These are phyloP conservation scores for Halcyon badia DNA, from an alignment of 2,797 vertebrate species.

Conservation along the genomic window DNA sequence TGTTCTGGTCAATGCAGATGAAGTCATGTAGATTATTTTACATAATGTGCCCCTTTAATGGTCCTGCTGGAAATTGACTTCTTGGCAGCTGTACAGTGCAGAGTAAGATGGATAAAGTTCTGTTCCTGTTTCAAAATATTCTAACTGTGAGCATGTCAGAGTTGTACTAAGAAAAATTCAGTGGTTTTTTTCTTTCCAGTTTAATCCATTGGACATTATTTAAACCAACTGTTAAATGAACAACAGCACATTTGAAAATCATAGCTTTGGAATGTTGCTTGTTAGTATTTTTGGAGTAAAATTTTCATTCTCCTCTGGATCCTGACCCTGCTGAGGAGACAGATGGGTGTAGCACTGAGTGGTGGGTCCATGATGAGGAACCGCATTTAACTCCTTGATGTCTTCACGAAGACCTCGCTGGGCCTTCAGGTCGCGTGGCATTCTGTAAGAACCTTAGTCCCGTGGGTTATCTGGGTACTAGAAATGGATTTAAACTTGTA, in stretches of 20 bases:
- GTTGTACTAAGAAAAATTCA: not conserved
- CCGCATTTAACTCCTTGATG: not conserved
- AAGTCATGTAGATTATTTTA: slow-evolving; percentile 50
- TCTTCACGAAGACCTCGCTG: not conserved
- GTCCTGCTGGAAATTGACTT: slow-evolving; percentile 32
- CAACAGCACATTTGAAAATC: not conserved
- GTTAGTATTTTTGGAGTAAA: not conserved
- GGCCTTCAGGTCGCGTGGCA: not conserved
- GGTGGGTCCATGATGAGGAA: not conserved
- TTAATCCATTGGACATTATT: not conserved
- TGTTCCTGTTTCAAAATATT: slow-evolving; percentile 6
- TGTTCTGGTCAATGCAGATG: slow-evolving; percentile 37
- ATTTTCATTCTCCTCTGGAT: not conserved
- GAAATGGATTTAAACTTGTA: not conserved
- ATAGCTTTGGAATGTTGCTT: not conserved
- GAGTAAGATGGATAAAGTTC: slow-evolving; percentile 6
- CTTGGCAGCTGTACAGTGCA: slow-evolving; percentile 34
- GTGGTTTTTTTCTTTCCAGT: not conserved
- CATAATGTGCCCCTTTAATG: slow-evolving; percentile 19
- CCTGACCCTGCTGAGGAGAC: not conserved
- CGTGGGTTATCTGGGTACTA: not conserved
- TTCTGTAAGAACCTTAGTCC: not conserved
- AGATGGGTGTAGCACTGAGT: not conserved
- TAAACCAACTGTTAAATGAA: slow-evolving; percentile 23
- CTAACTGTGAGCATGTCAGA: not conserved